Base-by-base conservation (phyloP, 2,113 vertebrate genomes). In the Terrapene triunguis region DNA sequence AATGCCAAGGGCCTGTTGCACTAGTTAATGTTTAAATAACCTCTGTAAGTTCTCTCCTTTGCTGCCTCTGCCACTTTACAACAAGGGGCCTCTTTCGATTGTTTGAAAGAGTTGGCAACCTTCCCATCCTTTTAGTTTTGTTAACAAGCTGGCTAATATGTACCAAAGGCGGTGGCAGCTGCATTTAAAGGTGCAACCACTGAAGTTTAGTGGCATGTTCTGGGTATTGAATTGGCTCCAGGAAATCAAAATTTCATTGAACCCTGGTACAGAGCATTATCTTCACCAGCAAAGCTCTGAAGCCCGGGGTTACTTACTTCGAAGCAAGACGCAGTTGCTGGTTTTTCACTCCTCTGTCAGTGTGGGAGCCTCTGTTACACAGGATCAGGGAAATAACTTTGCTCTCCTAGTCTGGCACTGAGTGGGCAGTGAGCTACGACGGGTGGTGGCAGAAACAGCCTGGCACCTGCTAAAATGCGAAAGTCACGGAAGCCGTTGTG, bases 11-110 rank as follows among this genome's bases (percentile, higher is more conserved):
- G 3, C 47, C 82, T 95, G 91, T 95, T 48, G 42, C 3, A 44
- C 82, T 92, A 88, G 96, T 96, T 97, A 95, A 97, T 94, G 85
- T 84, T 97, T 95, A 90, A 93, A 79, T 3, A 88, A 90, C 79
- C 89, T 93, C 86, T 38, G 76, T 82, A 87, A 95, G 79, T 50
- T 78, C 88, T 83, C n/a, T 95, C 84, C 82, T 59, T 85, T 10
- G 48, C 22, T 29, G 55, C 21, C 25, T 50, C 35, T 80, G 32
- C 84, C 0, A 3, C 22, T 42, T 85, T 53, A 57, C 35, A 48
- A 38, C 48, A 57, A 44, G 65, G 59, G 44, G 1, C 54, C 59
- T 57, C n/a, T 42, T 10, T 65, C 8, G 8, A 59, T 22, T 69
- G 38, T 65, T 22, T 8, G 12, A 82, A 89, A 89, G 88, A 57